phyloP scores from a whole-genome alignment of 2,888 invertebrate genomes.

The Thymelicus acteon region DNA sequence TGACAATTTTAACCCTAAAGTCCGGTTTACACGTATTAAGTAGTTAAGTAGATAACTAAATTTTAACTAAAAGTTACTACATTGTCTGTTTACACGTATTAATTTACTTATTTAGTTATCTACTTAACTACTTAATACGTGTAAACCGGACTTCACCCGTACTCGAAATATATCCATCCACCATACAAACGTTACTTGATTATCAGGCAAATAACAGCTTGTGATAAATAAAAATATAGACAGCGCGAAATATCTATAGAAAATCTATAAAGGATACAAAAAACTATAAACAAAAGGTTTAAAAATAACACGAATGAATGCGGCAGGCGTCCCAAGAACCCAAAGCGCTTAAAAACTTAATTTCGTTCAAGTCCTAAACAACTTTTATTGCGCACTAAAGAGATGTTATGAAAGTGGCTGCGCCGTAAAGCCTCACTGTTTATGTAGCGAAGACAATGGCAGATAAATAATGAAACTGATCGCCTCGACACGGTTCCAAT shows the following conservation, averaged over 20 bases:
- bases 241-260: background rate
- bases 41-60: no score
- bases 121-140: no score
- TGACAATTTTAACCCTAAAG: no score
- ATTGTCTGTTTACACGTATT: no score
- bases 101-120: no score
- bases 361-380: slow-evolving; percentile 57
- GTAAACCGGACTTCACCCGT: no score
- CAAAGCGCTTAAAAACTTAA: slow-evolving; percentile 62
- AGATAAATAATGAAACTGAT: slow-evolving; percentile 79
- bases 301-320: background rate
- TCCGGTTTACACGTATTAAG: no score
- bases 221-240: background rate
- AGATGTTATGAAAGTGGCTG: slow-evolving; percentile 61
- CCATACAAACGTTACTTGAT: no score
- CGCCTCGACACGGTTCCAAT: slow-evolving; percentile 47
- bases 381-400: slow-evolving; percentile 64
- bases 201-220: no score
- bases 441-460: slow-evolving; percentile 70
- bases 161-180: no score
- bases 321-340: background rate
- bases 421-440: slow-evolving; percentile 67
- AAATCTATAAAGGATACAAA: background rate
- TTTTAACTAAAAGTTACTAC: no score
- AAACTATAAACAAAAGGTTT: background rate